Conservation (phyloP, 2,797 vertebrate genomes). For the Malacoraja senta region DNA sequence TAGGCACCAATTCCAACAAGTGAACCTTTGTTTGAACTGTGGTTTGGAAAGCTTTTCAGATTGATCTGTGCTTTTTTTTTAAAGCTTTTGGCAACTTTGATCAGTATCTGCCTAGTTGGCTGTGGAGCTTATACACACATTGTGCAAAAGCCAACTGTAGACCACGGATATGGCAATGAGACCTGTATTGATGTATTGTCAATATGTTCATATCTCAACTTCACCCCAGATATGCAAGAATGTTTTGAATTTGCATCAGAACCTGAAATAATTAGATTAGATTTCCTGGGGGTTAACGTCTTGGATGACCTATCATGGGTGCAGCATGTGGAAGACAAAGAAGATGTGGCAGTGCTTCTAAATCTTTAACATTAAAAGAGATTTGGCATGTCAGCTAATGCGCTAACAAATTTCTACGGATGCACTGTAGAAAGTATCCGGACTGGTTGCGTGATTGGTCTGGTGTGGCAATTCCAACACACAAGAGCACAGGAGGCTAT, state of each 20-base stretch:
- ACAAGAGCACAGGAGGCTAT: too few species aligned
- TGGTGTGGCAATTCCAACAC: too few species aligned
- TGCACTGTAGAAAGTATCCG: too few species aligned
- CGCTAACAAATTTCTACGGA: too few species aligned
- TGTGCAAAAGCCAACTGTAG: not conserved
- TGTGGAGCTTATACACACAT: not conserved
- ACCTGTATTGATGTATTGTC: not conserved
- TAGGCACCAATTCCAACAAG: not conserved
- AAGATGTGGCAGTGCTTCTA: too few species aligned
- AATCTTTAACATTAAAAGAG: too few species aligned
- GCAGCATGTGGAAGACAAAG: too few species aligned
- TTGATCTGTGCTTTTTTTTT: not conserved
- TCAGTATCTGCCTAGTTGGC: not conserved
- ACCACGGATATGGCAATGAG: not conserved
- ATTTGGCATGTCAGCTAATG: too few species aligned
- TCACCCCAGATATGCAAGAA: not conserved
- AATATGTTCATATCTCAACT: not conserved
- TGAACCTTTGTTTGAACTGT: not conserved
- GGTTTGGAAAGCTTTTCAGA: not conserved
- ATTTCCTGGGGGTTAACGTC: too few species aligned
- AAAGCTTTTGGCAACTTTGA: not conserved
- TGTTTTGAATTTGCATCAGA: not conserved
- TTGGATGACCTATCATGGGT: too few species aligned
- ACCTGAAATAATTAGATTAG: not conserved
- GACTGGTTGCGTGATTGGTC: too few species aligned